Evolutionary conservation across 2,888 invertebrate genomes (phyloP).

Genomic region (Ochlodes sylvanus): DNA sequence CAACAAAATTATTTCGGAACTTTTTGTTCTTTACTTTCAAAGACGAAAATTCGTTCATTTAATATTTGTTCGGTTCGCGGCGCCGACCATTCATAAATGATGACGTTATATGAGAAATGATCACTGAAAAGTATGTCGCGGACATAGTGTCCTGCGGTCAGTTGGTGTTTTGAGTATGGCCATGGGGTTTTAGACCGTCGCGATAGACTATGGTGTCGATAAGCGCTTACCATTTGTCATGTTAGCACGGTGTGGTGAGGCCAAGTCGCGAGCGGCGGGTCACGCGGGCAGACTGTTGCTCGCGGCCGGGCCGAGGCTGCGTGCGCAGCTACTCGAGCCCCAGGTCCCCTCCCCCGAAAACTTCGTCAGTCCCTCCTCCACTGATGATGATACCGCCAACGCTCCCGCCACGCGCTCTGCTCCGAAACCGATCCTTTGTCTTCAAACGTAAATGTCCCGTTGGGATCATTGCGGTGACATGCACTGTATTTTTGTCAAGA

Average conservation of each 20-base stretch:
- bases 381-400: conserved; percentile 48
- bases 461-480: background rate
- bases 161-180: conserved; percentile 46
- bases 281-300: conserved; percentile 83
- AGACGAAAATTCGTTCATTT: conserved; percentile 11
- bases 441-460: conserved; percentile 45
- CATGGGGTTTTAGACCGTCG: conserved; percentile 30
- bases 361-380: conserved; percentile 41
- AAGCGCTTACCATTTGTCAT: conserved; percentile 78
- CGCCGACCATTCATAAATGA: conserved; percentile 70
- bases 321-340: conserved; percentile 62
- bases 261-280: conserved; percentile 68
- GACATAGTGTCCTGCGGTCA: conserved; percentile 41
- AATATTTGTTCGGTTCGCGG: conserved; percentile 24
- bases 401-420: conserved; percentile 54
- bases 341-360: conserved; percentile 48
- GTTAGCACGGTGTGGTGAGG: conserved; percentile 63
- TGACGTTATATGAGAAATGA: conserved; percentile 59
- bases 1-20: background rate
- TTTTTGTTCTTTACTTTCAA: conserved; percentile 4
- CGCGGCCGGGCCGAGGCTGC: conserved; percentile 66
- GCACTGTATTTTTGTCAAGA: background rate
- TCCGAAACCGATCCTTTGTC: conserved; percentile 67
- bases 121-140: conserved; percentile 65
- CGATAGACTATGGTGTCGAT: conserved; percentile 48